Conservation (phyloP, 2,888 invertebrate species). For the Folsomia manolachei region DNA sequence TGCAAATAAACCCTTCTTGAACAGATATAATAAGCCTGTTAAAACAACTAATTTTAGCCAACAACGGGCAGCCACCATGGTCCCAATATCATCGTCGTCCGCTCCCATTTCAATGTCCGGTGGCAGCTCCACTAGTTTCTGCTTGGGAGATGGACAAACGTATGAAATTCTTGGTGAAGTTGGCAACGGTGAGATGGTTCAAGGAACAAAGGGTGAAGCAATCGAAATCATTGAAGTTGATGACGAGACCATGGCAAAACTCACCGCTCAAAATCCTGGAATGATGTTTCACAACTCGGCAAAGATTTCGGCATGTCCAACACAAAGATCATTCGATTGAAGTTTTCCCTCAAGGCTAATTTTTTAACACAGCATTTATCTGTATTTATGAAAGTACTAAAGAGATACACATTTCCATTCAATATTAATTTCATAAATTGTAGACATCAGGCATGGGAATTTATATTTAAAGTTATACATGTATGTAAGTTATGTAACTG, state of each 20-base stretch:
- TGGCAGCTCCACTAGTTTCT: slow-evolving; percentile 31
- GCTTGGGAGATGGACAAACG: slow-evolving; percentile 46
- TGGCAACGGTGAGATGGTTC: slow-evolving; percentile 27
- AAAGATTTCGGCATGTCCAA: too few relatives aligned
- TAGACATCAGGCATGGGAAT: too few relatives aligned
- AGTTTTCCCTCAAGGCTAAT: slow-evolving; percentile 45
- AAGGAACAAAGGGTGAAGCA: slow-evolving; percentile 23
- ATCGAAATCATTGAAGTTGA: slow-evolving; percentile 50
- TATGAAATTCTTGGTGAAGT: slow-evolving; percentile 49
- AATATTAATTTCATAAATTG: too few relatives aligned
- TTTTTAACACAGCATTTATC: slow-evolving; percentile 32
- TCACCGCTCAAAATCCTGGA: slow-evolving; percentile 32
- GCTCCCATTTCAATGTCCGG: not conserved
- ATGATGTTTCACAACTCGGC: slow-evolving; percentile 22
- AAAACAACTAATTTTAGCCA: not conserved
- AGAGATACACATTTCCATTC: too few relatives aligned
- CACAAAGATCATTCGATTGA: slow-evolving; percentile 45
- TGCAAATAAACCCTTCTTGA: not conserved
- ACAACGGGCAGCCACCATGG: not conserved
- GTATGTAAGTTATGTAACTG: too few relatives aligned
- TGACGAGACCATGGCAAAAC: slow-evolving; percentile 45
- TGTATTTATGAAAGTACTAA: too few relatives aligned
- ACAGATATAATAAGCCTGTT: not conserved
- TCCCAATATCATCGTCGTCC: not conserved
- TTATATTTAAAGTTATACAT: too few relatives aligned